Evolutionary conservation across 2,888 invertebrate species (phyloP), one percentile per base, ranked within the genome.

Genomic region (Acleris literana): DNA sequence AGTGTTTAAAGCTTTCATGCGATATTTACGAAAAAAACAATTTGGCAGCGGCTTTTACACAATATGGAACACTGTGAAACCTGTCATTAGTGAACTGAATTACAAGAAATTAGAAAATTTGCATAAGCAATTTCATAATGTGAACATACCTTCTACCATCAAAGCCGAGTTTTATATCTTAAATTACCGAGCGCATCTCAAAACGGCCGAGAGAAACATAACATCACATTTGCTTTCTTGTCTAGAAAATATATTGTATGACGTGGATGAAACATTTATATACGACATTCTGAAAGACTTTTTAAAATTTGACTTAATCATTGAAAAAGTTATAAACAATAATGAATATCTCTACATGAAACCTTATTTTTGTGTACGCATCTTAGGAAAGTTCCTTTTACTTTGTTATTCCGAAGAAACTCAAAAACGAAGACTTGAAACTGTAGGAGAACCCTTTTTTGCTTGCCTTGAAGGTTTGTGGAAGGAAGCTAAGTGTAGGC

Each of bases 241-340:
- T 18, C 16, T 64, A 25, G 64, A 54, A 48, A 59, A 64, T 18
- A 25, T 64, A 16, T 64, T 58, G 17, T 48, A 20, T 17, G 64
- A 59, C 5, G 39, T 64, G 5, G 44, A 64, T 33, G 25, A 54
- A n/a, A 18, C 18, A 18, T 64, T 59, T 25, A 48, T 64, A 9
- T 39, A 17, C n/a, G 48, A 25, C 0, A 5, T 43, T 16, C 9
- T 64, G 1, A 33, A 49, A 6, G 20, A 16, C 16, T 25, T 59
- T 22, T 25, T 59, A n/a, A 18, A 64, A 5, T 44, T 25, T 54
- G 48, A 59, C 1, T 43, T 64, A 3, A 13, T 17, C 6, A n/a
- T 1, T 18, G 18, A 58, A 6, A 18, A 16, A 18, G 4, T 33
- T 17, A 11, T 6, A 13, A 0, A 53, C 17, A 5, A 48, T 9